Conservation (phyloP, 2,888 invertebrate species). For the Molorchus minor region DNA sequence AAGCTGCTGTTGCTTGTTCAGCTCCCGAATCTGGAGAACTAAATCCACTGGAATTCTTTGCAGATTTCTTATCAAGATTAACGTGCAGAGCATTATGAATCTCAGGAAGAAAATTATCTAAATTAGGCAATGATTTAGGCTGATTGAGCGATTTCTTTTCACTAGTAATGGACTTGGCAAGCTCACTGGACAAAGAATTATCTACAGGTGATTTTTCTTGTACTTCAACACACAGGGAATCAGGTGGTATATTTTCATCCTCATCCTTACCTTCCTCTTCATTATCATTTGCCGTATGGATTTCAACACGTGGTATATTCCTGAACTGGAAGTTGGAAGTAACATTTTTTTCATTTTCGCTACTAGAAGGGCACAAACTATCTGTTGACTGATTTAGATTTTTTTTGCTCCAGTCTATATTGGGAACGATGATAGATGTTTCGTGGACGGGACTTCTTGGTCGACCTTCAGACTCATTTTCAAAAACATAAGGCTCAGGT, state of each 20-base stretch:
- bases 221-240: slow-evolving; percentile 48
- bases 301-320: slow-evolving; percentile 49
- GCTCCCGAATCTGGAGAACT: slow-evolving; percentile 70
- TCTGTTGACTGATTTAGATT: slow-evolving; percentile 66
- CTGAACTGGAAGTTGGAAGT: slow-evolving; percentile 44
- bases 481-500: slow-evolving; percentile 38
- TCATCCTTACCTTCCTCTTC: too few relatives aligned
- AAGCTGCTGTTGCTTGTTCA: slow-evolving; percentile 75
- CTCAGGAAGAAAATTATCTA: slow-evolving; percentile 51
- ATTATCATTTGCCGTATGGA: slow-evolving; percentile 59
- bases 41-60: slow-evolving; percentile 56
- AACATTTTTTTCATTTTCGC: slow-evolving; percentile 48
- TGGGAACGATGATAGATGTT: slow-evolving; percentile 72
- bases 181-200: slow-evolving; percentile 40
- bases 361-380: slow-evolving; percentile 64
- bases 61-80: slow-evolving; percentile 46
- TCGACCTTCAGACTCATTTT: slow-evolving; percentile 62
- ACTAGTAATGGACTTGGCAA: slow-evolving; percentile 56
- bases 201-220: slow-evolving; percentile 8
- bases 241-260: slow-evolving; percentile 57
- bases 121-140: slow-evolving; percentile 58
- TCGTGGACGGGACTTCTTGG: slow-evolving; percentile 72
- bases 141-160: slow-evolving; percentile 61
- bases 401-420: slow-evolving; percentile 66
- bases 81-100: slow-evolving; percentile 53